A percentile compares a stretch with the other conserved stretches of the same genome.
Evolutionary conservation across 2,797 vertebrate species (phyloP).

Genomic region (Malacoraja senta): DNA sequence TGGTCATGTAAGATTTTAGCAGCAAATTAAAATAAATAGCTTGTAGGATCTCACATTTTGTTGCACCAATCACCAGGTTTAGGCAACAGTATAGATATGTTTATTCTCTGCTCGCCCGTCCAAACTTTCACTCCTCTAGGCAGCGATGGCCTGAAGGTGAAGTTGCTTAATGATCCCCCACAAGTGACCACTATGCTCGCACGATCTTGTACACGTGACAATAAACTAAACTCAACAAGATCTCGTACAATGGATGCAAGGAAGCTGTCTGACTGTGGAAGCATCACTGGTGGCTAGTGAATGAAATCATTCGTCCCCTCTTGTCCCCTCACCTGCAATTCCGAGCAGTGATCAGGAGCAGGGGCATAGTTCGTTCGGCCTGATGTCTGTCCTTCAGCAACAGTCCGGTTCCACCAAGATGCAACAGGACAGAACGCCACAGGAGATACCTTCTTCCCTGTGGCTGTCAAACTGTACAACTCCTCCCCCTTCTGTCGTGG

Average conservation of each 20-base stretch:
- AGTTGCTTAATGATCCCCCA: too few relatives aligned
- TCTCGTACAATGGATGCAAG: background rate
- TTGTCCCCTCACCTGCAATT: background rate
- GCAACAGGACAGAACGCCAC: too few relatives aligned
- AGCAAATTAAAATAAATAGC: background rate
- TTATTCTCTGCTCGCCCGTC: background rate
- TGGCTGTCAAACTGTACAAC: too few relatives aligned
- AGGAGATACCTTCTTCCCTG: too few relatives aligned
- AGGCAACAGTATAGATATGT: background rate
- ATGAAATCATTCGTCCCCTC: background rate
- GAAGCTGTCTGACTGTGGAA: background rate
- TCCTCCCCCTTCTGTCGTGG: too few relatives aligned
- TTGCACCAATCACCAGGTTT: background rate
- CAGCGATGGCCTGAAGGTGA: background rate
- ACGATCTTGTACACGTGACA: background rate
- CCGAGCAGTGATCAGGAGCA: background rate
- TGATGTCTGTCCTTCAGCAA: background rate
- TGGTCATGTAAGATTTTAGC: background rate
- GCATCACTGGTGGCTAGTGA: too few relatives aligned
- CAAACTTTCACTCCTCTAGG: background rate
- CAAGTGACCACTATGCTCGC: background rate
- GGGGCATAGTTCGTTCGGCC: background rate
- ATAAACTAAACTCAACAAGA: too few relatives aligned
- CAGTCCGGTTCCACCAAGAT: too few relatives aligned
- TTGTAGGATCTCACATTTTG: conserved; percentile 13